phyloP scores from a whole-genome alignment of 2,888 invertebrate species.

The Spatulosminthurus flaviceps region DNA sequence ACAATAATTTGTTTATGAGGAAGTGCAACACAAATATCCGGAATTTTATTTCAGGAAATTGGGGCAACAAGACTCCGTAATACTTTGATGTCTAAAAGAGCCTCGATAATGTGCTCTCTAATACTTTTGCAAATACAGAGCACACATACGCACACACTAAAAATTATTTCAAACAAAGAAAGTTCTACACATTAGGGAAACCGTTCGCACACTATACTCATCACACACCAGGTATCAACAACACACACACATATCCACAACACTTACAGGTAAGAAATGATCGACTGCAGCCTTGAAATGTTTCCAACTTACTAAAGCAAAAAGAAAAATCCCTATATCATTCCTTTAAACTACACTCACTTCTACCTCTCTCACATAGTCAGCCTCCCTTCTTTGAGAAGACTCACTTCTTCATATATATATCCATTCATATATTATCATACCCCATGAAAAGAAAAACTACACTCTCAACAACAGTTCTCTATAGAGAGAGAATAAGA shows the following conservation, averaged over 20 bases:
- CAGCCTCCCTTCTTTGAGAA: background rate
- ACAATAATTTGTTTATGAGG: background rate
- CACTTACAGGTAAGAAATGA: conserved; percentile 19
- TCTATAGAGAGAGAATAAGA: no score
- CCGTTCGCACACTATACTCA: conserved; percentile 27
- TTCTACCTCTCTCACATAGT: conserved; percentile 20
- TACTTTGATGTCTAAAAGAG: background rate
- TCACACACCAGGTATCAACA: no score
- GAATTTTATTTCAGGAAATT: background rate
- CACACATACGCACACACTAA: no score
- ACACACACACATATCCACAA: background rate
- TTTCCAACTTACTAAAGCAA: conserved; percentile 25
- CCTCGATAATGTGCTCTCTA: no score
- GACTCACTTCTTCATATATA: background rate
- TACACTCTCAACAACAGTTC: no score
- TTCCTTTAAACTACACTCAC: no score
- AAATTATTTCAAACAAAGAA: conserved; percentile 24
- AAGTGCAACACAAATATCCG: background rate
- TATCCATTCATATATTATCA: background rate
- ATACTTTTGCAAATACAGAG: conserved; percentile 24
- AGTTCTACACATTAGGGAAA: conserved; percentile 23
- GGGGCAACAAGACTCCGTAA: conserved; percentile 20
- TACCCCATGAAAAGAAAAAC: no score
- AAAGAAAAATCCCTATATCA: conserved; percentile 30
- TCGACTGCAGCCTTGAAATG: conserved; percentile 30